These are phyloP conservation scores for Acyrthosiphon pisum DNA, from an alignment of 1,140 invertebrate genomes.

Conservation along the genomic window DNA sequence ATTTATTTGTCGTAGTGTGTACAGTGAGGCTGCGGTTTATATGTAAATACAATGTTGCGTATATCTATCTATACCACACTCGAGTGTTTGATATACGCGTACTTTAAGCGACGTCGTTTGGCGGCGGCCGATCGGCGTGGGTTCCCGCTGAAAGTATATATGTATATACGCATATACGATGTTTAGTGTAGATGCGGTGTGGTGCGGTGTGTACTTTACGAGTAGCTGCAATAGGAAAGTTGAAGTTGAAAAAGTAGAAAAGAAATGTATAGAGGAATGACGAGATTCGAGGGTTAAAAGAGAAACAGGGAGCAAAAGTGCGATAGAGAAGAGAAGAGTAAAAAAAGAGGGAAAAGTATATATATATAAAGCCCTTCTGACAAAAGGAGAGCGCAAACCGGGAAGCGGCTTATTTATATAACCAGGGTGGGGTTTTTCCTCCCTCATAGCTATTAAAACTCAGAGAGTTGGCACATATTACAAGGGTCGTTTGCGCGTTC, in stretches of 20 bases:
- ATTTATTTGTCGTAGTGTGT: not conserved
- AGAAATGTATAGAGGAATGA: conserved; percentile 6
- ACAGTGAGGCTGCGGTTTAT: not conserved
- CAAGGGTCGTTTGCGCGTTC: conserved; percentile 53
- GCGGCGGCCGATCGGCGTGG: not conserved
- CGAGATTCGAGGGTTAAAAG: not conserved
- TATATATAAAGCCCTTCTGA: not conserved
- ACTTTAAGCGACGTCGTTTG: not conserved
- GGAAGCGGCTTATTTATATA: conserved; percentile 54
- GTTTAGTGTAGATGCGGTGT: not conserved
- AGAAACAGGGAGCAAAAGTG: not conserved
- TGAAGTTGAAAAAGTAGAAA: not conserved
- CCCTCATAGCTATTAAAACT: conserved; percentile 48
- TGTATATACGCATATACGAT: not conserved
- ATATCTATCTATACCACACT: not conserved
- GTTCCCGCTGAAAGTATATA: not conserved
- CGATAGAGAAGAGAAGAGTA: not conserved
- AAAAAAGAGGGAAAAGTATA: conserved; percentile 15
- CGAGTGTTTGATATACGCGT: not conserved
- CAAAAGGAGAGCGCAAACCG: conserved; percentile 23
- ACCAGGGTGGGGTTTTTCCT: not conserved
- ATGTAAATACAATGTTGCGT: not conserved
- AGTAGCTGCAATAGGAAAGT: not conserved
- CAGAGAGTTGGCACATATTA: conserved; percentile 56
- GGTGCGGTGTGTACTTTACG: not conserved